phyloP scores from a whole-genome alignment of 2,113 vertebrate species.

The Cephalopholis sonnerati region DNA sequence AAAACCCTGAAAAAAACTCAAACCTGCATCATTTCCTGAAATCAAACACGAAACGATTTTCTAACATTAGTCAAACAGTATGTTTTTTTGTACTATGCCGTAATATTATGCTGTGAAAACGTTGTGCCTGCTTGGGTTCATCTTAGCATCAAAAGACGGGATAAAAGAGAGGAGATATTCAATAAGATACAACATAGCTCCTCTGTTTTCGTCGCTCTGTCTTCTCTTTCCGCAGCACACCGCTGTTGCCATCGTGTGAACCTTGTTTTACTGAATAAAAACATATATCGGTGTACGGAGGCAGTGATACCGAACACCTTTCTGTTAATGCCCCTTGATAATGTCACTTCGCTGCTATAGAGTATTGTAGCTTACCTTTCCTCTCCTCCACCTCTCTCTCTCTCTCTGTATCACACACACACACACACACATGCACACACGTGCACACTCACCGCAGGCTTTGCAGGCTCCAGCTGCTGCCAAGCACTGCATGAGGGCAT shows the following conservation, averaged over 20 bases:
- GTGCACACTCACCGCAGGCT: conserved; percentile 72
- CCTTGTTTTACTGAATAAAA: conserved; percentile 59
- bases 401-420: not conserved
- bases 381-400: conserved; percentile 30
- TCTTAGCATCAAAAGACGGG: conserved; percentile 24
- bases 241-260: conserved; percentile 8
- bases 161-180: conserved; percentile 11
- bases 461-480: conserved; percentile 81
- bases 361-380: conserved; percentile 70
- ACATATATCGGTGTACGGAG: conserved; percentile 47
- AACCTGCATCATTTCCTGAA: not conserved
- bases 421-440: conserved; percentile 20
- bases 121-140: conserved; percentile 20
- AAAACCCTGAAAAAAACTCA: not conserved
- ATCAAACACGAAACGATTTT: not conserved
- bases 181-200: conserved; percentile 17
- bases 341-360: conserved; percentile 73
- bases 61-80: not conserved
- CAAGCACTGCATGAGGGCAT: conserved; percentile 82
- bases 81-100: not conserved
- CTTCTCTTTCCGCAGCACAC: conserved; percentile 23
- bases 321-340: conserved; percentile 77
- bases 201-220: conserved; percentile 24
- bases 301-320: conserved; percentile 58
- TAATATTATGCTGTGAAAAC: conserved; percentile 14